Conservation (phyloP, 2,797 vertebrate species). For the Scleropages formosus region DNA sequence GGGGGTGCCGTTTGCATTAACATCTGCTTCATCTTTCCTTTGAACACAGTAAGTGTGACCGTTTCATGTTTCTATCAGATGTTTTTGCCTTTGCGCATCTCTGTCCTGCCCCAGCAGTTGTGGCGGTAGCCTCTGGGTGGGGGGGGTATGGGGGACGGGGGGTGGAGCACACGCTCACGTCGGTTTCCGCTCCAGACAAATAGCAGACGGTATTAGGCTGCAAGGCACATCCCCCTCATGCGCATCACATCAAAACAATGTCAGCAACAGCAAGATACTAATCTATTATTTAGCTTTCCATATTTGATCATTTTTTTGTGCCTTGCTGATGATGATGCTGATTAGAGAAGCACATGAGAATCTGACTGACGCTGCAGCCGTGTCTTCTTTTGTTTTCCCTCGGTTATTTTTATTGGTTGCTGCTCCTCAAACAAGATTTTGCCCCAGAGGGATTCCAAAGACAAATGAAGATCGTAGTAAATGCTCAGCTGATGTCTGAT, state of each 20-base stretch:
- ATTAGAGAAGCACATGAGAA: constrained; percentile 37
- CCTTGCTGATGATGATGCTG: constrained; percentile 62
- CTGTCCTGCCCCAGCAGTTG: background rate
- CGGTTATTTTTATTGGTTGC: constrained; percentile 6
- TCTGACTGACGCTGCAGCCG: background rate
- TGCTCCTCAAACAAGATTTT: constrained; percentile 6
- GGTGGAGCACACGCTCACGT: constrained; percentile 54
- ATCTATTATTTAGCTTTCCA: constrained; percentile 72
- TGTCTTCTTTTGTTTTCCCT: constrained; percentile 20
- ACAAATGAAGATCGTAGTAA: constrained; percentile 28
- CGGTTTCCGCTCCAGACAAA: constrained; percentile 47
- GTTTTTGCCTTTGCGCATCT: constrained; percentile 11
- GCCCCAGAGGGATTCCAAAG: constrained; percentile 13
- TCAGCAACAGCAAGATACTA: constrained; percentile 62
- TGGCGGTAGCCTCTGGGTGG: constrained; percentile 1
- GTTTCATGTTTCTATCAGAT: constrained; percentile 23
- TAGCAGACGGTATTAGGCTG: constrained; percentile 58
- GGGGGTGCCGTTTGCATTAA: constrained; percentile 9
- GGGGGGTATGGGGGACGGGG: constrained; percentile 45
- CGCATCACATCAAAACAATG: constrained; percentile 63
- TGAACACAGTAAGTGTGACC: constrained; percentile 26
- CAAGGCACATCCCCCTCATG: constrained; percentile 55
- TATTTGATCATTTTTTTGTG: constrained; percentile 60
- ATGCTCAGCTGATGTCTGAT: constrained; percentile 25
- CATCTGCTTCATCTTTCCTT: constrained; percentile 23